These are phyloP conservation scores for Poecile montanus DNA, from an alignment of 2,797 vertebrate genomes.

Conservation along the genomic window DNA sequence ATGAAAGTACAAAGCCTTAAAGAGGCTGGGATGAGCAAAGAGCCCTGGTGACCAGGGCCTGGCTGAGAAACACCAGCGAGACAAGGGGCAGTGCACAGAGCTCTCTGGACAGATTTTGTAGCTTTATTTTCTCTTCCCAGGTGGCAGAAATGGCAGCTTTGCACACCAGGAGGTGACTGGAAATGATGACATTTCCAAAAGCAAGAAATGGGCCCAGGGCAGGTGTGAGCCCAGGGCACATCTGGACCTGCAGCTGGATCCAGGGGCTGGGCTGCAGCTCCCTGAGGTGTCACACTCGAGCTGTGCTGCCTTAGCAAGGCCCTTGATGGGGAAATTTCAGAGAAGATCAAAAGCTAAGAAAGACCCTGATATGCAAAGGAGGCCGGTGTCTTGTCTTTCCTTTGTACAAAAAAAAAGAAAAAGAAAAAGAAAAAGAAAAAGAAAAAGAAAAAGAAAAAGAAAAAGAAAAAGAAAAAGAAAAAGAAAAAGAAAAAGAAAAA, in stretches of 20 bases:
- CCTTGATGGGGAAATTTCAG: slow-evolving; percentile 5
- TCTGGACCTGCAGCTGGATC: neutral
- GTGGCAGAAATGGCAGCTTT: neutral
- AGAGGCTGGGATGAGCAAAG: rapidly evolving
- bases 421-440: neutral
- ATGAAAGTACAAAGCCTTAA: rapidly evolving
- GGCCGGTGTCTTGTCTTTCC: neutral
- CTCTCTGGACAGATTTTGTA: neutral
- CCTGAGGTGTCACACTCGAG: neutral
- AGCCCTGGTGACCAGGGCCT: neutral
- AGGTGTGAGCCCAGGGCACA: neutral
- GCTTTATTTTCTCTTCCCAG: neutral
- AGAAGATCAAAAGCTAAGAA: slow-evolving; percentile 17
- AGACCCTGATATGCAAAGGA: slow-evolving; percentile 17
- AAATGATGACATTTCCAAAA: neutral
- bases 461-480: too few relatives aligned
- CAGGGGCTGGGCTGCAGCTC: neutral
- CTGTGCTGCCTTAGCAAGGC: neutral
- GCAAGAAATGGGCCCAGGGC: neutral
- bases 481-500: neutral
- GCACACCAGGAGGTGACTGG: neutral
- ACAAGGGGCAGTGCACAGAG: rapidly evolving
- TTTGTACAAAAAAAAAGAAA: neutral
- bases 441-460: neutral
- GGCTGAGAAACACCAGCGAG: rapidly evolving